phyloP scores from a whole-genome alignment of 2,888 invertebrate genomes.

The Microplitis deprimator region DNA sequence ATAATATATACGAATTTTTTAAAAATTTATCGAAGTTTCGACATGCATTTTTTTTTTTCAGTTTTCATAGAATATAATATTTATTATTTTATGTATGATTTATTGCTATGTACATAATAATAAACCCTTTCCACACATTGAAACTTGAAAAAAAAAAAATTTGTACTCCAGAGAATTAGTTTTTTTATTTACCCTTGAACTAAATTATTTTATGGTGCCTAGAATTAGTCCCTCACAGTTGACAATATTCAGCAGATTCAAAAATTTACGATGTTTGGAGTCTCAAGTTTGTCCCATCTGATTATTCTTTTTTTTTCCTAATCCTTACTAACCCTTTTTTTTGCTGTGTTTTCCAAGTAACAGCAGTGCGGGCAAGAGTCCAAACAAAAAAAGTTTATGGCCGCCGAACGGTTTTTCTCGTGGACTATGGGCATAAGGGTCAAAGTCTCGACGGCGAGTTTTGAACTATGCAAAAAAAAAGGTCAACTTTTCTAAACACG shows the following conservation, averaged over 20 bases:
- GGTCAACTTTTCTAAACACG: background rate
- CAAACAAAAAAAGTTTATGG: constrained; percentile 29
- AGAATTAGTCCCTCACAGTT: background rate
- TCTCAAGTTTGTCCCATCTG: background rate
- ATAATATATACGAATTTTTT: too few species aligned
- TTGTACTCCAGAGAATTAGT: background rate
- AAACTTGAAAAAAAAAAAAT: background rate
- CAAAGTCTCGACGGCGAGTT: background rate
- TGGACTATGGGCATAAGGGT: constrained; percentile 7
- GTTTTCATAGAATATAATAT: too few species aligned
- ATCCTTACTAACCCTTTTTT: constrained; percentile 9
- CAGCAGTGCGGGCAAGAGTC: background rate
- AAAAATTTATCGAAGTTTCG: too few species aligned
- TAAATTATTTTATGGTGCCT: background rate
- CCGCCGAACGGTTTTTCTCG: constrained; percentile 8
- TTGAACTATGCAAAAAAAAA: constrained; percentile 31
- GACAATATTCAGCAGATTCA: background rate
- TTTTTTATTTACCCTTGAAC: background rate
- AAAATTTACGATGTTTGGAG: background rate
- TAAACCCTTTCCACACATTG: background rate
- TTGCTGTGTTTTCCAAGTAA: constrained; percentile 6
- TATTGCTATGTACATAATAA: background rate
- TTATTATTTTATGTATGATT: background rate
- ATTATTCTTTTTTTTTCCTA: constrained; percentile 8
- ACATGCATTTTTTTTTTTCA: too few species aligned